These are phyloP conservation scores for Sycon ciliatum DNA, from an alignment of 37 sponge, comb jelly and placozoan genomes.

Conservation along the genomic window DNA sequence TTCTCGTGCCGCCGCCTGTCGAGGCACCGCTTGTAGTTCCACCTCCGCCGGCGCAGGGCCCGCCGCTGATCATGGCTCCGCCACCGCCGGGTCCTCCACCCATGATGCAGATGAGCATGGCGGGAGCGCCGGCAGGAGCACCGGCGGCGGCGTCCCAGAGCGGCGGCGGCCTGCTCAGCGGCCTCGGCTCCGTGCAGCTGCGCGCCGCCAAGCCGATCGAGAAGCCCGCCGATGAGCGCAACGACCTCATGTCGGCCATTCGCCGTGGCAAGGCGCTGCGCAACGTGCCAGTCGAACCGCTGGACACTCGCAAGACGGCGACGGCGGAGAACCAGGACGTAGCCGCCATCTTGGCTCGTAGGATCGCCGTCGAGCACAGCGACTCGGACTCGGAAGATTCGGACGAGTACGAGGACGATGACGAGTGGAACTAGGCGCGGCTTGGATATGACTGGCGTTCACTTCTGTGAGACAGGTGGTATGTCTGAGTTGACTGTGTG, in stretches of 20 bases:
- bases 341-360: constrained; percentile 75
- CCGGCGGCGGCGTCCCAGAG: no score
- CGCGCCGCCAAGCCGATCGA: constrained; percentile 2
- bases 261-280: constrained; percentile 46
- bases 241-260: constrained; percentile 20
- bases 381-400: constrained; percentile 55
- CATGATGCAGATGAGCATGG: neutral
- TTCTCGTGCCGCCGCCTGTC: neutral
- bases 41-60: no score
- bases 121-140: no score
- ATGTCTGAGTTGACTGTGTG: no score
- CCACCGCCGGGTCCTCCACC: constrained; percentile 19
- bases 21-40: neutral
- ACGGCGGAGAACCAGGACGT: constrained; percentile 55
- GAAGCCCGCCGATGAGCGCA: constrained; percentile 1
- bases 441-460: no score
- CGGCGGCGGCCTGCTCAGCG: no score
- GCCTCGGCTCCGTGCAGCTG: no score
- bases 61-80: neutral
- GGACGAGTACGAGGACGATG: constrained; percentile 29
- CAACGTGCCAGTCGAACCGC: constrained; percentile 52
- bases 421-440: no score
- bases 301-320: constrained; percentile 23
- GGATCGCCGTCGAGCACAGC: constrained; percentile 67
- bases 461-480: no score